Base-by-base conservation (phyloP, 2,888 invertebrate genomes). In the Cyclophora albipunctata region DNA sequence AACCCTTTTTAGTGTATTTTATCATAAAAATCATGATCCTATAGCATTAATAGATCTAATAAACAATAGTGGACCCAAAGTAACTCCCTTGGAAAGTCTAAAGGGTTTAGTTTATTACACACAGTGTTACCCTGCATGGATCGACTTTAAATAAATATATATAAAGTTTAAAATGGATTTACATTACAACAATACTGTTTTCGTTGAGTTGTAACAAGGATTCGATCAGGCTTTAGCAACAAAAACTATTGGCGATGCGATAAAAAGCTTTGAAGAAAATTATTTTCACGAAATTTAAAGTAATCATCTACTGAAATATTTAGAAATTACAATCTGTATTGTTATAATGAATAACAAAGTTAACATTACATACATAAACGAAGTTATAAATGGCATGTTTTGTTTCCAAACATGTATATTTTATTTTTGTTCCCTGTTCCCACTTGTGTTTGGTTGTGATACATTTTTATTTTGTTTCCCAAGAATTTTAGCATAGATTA, bases 1-100 rank as follows among this genome's bases (percentile, higher is more conserved):
- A 62, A 71, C 83, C 83, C 71, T 75, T 69, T 78, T 71, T 72
- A 81, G 78, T 73, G 71, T 72, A 5, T 77, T 69, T 72, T 64
- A 55, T 63, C 53, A 63, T 61, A 53, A 58, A 64, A 64, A 63
- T 63, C 61, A 60, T 37, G 37, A 37, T 37, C 62, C 64, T 63
- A 60, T 59, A 57, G 62, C 61, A 66, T 63, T 59, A 59, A 63
- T 64, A 67, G 59, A 60, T 66, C 59, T 63, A 57, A 63, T 63
- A 52, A 64, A 61, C 48, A 61, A 66, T 67, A 69, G 61, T 61
- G 57, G 60, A 55, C 59, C 55, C 50, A 59, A 48, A 51, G 53
- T 62, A 62, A 58, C 56, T 49, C 59, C 66, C 57, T 60, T n/a
- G 46, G 44, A 45, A 47, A 37, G 37, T 42, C 45, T 57, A 52